Evolutionary conservation across 1,140 invertebrate species (phyloP).

Genomic region (Panulirus ornatus): DNA sequence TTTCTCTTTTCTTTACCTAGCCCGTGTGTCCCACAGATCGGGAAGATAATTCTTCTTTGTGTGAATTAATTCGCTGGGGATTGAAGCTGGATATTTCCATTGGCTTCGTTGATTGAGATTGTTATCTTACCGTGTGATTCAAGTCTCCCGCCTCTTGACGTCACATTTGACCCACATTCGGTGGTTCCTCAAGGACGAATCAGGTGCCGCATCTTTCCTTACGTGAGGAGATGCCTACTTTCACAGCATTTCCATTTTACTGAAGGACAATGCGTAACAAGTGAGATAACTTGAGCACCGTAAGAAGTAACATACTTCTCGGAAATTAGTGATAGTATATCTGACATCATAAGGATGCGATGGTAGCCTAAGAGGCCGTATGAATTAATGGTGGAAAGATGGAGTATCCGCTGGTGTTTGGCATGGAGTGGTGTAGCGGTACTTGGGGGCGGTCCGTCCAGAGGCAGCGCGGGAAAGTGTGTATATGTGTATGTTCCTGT

Average conservation of each 20-base stretch:
- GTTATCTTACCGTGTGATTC: background rate
- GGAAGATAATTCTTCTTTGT: too few relatives aligned
- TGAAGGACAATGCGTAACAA: too few relatives aligned
- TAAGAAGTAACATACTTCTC: too few relatives aligned
- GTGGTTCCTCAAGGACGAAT: constrained; percentile 32
- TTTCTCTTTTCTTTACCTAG: too few relatives aligned
- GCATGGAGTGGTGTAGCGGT: constrained; percentile 3
- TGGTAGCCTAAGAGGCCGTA: too few relatives aligned
- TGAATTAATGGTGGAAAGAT: background rate
- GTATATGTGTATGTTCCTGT: background rate
- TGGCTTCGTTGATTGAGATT: background rate
- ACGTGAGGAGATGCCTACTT: too few relatives aligned
- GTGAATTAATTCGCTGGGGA: background rate
- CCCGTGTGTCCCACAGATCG: too few relatives aligned
- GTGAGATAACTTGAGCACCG: too few relatives aligned
- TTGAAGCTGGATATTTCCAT: background rate
- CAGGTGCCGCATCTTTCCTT: constrained; percentile 15
- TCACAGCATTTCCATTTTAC: too few relatives aligned
- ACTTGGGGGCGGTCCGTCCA: constrained; percentile 1
- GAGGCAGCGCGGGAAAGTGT: constrained; percentile 40
- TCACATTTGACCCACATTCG: constrained; percentile 20
- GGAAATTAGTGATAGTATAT: too few relatives aligned
- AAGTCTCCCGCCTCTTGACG: constrained; percentile 35
- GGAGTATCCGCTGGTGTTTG: background rate
- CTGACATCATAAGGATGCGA: too few relatives aligned